Evolutionary conservation across 2,888 invertebrate genomes (phyloP).

Genomic region (Villa cingulata): DNA sequence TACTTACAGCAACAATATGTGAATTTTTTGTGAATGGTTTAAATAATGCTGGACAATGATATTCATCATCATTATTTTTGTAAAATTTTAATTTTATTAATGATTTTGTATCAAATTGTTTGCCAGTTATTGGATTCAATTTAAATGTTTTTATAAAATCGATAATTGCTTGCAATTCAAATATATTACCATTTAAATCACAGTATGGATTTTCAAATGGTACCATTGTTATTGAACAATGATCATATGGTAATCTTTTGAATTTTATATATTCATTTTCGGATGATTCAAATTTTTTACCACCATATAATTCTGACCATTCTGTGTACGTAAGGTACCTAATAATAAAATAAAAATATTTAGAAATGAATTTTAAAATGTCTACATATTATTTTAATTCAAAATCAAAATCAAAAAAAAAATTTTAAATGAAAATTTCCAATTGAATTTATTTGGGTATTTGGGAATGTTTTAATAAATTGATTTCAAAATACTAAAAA

Average conservation of each 20-base stretch:
- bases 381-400: neutral
- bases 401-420: too few relatives aligned
- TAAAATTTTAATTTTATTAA: constrained; percentile 76
- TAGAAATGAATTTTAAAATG: neutral
- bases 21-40: constrained; percentile 88
- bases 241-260: constrained; percentile 80
- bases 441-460: too few relatives aligned
- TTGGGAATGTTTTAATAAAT: neutral
- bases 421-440: too few relatives aligned
- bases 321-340: constrained; percentile 80
- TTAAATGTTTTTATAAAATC: constrained; percentile 84
- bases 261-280: constrained; percentile 69
- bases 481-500: too few relatives aligned
- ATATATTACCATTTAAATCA: constrained; percentile 81
- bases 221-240: constrained; percentile 81
- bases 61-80: constrained; percentile 62
- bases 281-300: constrained; percentile 58
- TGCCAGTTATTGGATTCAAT: constrained; percentile 87
- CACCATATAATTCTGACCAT: constrained; percentile 82
- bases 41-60: constrained; percentile 88
- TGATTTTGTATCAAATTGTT: constrained; percentile 67
- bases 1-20: constrained; percentile 77
- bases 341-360: constrained; percentile 11
- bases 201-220: constrained; percentile 89
- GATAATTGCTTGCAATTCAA: constrained; percentile 76